phyloP scores from a whole-genome alignment of 2,888 invertebrate species.

The Dimorphilus gyrociliatus region DNA sequence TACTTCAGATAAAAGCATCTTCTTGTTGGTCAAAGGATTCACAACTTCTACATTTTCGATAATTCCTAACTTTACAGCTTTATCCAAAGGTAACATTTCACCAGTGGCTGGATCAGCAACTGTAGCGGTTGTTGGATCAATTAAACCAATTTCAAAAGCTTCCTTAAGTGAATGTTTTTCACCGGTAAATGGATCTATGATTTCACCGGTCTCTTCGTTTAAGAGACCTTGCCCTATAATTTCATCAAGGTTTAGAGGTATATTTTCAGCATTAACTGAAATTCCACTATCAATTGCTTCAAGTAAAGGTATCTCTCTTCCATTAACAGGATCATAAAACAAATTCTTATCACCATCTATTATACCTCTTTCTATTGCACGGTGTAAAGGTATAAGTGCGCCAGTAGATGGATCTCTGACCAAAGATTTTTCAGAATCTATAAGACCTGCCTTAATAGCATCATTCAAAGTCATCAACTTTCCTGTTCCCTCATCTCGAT shows the following conservation, averaged over 20 bases:
- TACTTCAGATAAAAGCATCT: no score
- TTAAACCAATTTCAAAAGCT: conserved; percentile 57
- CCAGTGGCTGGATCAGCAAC: neutral
- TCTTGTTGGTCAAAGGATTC: no score
- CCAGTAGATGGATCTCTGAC: conserved; percentile 16
- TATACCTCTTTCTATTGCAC: conserved; percentile 7
- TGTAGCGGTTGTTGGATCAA: conserved; percentile 46
- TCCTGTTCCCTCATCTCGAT: neutral
- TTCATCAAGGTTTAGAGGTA: no score
- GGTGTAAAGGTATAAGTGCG: conserved; percentile 17
- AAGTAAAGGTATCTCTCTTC: conserved; percentile 46
- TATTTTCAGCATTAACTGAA: no score
- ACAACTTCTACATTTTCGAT: no score
- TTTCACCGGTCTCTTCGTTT: no score
- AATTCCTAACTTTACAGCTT: conserved; percentile 10
- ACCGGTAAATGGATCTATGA: conserved; percentile 63
- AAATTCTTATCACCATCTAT: conserved; percentile 19
- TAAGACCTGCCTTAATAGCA: conserved; percentile 49
- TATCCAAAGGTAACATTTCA: conserved; percentile 3
- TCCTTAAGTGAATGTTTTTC: conserved; percentile 57
- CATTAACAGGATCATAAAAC: conserved; percentile 31
- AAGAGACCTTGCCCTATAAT: neutral
- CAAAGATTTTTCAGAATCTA: conserved; percentile 41
- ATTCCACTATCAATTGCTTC: conserved; percentile 61
- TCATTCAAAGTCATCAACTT: conserved; percentile 46